Evolutionary conservation across 2,888 invertebrate genomes (phyloP), one percentile per base, ranked within the genome.

Genomic region (Dicyrtoma fusca): DNA sequence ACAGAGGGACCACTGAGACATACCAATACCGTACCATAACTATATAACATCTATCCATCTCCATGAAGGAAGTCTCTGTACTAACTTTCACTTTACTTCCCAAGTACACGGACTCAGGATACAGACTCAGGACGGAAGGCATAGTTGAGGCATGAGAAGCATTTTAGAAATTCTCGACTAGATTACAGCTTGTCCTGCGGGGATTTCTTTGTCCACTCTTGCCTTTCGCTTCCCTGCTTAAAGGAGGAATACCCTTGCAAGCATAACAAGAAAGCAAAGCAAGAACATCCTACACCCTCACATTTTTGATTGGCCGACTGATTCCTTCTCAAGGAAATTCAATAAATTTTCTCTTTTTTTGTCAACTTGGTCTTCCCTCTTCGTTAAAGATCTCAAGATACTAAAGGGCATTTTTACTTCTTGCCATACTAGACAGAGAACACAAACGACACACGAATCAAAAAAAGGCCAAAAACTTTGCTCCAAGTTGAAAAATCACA

Each of bases 311-410:
- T 68, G 57, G 57, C 53, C 57, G 6, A 21, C 62, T 62, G 17
- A n/a, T 34, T 25, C 44, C 34, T 44, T 34, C 25, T 68, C 23
- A 63, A 65, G 55, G 25, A 73, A 73, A 73, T 69, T 73, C 65
- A 73, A 73, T 73, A 73, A 73, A 61, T 57, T 34, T 47, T 57
- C 26, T 42, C 62, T 34, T 34, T 23, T 26, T 62, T 34, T 57
- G 34, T 66, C 65, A 70, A 69, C 25, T 70, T 74, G 21, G 25
- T 66, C 59, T 61, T 69, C 68, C 64, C 61, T 61, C 66, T 68
- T 74, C 74, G 74, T 74, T 73, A 73, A 69, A 63, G 49, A 65
- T 59, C 42, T 61, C 49, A 68, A 72, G 72, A 57, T 49, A 44
- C n/a, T 13, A 19, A 47, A 61, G 26, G 3, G 49, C 14, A 21